phyloP scores from a whole-genome alignment of 2,888 invertebrate species.

The Eretmocerus hayati region DNA sequence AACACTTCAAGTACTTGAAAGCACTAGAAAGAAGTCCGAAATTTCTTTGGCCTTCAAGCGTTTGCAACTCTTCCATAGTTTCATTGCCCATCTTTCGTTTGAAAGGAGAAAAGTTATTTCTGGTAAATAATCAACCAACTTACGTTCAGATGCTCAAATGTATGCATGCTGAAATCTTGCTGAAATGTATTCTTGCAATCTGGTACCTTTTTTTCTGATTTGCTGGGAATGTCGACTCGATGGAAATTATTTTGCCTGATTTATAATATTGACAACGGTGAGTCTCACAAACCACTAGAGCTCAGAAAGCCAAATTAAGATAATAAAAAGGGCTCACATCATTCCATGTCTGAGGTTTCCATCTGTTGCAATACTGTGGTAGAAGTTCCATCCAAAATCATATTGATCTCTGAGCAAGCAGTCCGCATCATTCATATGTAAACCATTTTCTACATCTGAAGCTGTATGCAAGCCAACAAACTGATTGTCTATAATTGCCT shows the following conservation, averaged over 20 bases:
- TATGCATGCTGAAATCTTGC: slow-evolving; percentile 56
- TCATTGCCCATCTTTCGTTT: no score
- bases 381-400: slow-evolving; percentile 62
- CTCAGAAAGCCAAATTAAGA: no score
- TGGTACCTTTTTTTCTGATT: slow-evolving; percentile 47
- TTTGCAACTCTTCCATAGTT: no score
- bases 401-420: slow-evolving; percentile 59
- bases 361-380: slow-evolving; percentile 55
- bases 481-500: slow-evolving; percentile 57
- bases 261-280: neutral
- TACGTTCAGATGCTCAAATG: slow-evolving; percentile 59
- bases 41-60: no score
- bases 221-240: slow-evolving; percentile 35
- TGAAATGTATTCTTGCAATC: slow-evolving; percentile 59
- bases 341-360: slow-evolving; percentile 52
- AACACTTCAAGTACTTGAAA: no score
- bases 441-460: slow-evolving; percentile 55
- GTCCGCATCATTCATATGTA: slow-evolving; percentile 57
- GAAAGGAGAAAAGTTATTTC: neutral
- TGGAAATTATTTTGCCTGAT: slow-evolving; percentile 30
- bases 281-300: no score
- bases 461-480: slow-evolving; percentile 55
- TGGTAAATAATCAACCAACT: slow-evolving; percentile 17
- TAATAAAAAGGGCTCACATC: slow-evolving; percentile 28
- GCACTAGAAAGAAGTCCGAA: no score